Percentiles rank a stretch among this genome's conserved stretches.
phyloP scores from a whole-genome alignment of 1,140 invertebrate genomes.

The Semibalanus balanoides region DNA sequence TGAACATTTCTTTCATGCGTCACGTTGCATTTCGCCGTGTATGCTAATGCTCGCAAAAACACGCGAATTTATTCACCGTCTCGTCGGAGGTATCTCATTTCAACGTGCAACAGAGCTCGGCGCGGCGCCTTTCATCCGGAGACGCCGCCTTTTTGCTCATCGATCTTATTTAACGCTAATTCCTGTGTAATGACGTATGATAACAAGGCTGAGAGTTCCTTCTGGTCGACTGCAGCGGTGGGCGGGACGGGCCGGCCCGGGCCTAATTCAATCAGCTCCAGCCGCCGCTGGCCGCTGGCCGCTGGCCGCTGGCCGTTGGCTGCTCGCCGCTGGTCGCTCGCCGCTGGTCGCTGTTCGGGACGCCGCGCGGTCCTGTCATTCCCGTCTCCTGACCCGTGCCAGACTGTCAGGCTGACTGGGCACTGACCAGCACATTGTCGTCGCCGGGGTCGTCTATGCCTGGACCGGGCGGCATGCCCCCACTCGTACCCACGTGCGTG shows the following conservation, averaged over 20 bases:
- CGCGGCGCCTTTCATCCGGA: background rate
- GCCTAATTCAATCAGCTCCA: background rate
- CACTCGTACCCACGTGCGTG: too few species aligned
- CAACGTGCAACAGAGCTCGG: background rate
- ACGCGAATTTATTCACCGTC: background rate
- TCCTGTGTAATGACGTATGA: background rate
- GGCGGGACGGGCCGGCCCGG: too few species aligned
- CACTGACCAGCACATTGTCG: too few species aligned
- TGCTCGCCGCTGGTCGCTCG: too few species aligned
- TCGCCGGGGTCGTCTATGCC: too few species aligned
- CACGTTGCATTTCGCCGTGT: background rate
- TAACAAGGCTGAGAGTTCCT: background rate
- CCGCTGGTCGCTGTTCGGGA: too few species aligned
- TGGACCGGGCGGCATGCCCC: too few species aligned
- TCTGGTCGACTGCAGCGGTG: background rate
- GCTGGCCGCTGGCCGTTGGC: too few species aligned
- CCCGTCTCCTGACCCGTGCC: too few species aligned
- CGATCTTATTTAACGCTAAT: conserved; percentile 2
- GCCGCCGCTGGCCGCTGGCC: too few species aligned
- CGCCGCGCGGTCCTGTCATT: too few species aligned
- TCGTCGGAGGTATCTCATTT: background rate
- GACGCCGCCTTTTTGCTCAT: background rate
- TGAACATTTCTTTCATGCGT: background rate
- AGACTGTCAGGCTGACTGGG: too few species aligned
- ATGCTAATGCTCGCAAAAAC: background rate